A percentile compares a stretch with the other conserved stretches of the same genome.
phyloP scores from a whole-genome alignment of 2,113 vertebrate genomes.

The Catharus minimus region DNA sequence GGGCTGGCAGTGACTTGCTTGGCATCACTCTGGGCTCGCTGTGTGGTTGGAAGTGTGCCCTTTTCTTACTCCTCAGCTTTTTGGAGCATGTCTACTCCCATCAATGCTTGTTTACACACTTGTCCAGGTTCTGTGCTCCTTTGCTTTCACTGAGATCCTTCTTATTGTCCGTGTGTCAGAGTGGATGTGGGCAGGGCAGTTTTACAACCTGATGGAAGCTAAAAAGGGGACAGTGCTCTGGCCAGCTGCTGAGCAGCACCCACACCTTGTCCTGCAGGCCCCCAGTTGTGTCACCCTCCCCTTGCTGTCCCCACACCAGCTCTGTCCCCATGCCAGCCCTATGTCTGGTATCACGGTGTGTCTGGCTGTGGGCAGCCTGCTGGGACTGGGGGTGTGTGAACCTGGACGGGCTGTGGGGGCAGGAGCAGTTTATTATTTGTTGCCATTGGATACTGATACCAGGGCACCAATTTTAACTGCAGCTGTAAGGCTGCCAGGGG shows the following conservation, averaged over 20 bases:
- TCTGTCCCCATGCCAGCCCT: neutral
- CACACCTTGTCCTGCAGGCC: neutral
- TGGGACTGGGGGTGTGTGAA: neutral
- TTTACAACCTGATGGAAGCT: neutral
- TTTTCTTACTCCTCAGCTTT: neutral
- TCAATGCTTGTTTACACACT: neutral
- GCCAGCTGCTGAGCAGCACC: neutral
- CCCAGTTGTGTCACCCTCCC: neutral
- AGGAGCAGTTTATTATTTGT: neutral
- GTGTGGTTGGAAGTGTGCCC: neutral
- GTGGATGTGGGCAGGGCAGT: neutral
- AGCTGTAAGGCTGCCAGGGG: neutral
- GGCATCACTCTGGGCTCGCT: accelerated
- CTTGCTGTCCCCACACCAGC: neutral
- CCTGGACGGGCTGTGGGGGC: neutral
- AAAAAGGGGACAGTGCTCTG: neutral
- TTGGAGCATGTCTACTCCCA: neutral
- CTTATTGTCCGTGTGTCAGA: neutral
- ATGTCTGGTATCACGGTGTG: accelerated
- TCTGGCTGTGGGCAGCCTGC: neutral
- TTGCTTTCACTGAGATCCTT: neutral
- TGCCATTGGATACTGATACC: neutral
- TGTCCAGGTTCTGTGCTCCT: neutral
- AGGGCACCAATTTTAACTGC: neutral
- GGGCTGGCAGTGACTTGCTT: neutral